These are phyloP conservation scores for Cyclina sinensis DNA, from an alignment of 1,140 invertebrate genomes.

Conservation along the genomic window DNA sequence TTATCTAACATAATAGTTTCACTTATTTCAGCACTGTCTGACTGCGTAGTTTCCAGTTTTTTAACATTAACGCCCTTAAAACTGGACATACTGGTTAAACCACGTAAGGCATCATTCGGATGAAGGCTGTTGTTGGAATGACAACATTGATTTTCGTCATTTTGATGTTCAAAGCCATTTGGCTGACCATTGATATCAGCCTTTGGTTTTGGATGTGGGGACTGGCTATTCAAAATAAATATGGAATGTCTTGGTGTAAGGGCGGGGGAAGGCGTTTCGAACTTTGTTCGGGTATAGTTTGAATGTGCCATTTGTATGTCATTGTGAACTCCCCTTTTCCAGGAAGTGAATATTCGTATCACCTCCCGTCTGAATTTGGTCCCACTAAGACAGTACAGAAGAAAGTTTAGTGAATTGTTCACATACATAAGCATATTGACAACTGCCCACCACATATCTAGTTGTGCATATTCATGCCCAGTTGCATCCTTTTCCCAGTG, in stretches of 20 bases:
- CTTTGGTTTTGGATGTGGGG: neutral
- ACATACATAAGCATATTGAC: constrained; percentile 75
- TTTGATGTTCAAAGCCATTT: too few relatives aligned
- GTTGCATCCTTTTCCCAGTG: constrained; percentile 24
- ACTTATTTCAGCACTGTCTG: too few relatives aligned
- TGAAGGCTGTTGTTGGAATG: too few relatives aligned
- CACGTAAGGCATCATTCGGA: too few relatives aligned
- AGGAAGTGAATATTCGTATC: constrained; percentile 21
- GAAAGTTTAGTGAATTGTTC: constrained; percentile 81
- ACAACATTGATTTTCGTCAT: too few relatives aligned
- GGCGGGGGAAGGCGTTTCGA: neutral
- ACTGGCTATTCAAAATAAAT: neutral
- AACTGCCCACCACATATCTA: constrained; percentile 64
- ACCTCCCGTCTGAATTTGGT: constrained; percentile 75
- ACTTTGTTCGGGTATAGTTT: constrained; percentile 6
- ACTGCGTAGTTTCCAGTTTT: too few relatives aligned
- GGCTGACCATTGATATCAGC: too few relatives aligned
- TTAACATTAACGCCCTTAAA: too few relatives aligned
- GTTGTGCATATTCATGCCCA: neutral
- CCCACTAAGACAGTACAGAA: constrained; percentile 81
- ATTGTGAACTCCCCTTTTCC: neutral
- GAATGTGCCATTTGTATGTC: neutral
- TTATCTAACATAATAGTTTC: too few relatives aligned
- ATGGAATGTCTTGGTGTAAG: neutral
- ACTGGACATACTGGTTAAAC: too few relatives aligned